Conservation (phyloP, 2,797 vertebrate species). For the Sebastes nivosus region DNA sequence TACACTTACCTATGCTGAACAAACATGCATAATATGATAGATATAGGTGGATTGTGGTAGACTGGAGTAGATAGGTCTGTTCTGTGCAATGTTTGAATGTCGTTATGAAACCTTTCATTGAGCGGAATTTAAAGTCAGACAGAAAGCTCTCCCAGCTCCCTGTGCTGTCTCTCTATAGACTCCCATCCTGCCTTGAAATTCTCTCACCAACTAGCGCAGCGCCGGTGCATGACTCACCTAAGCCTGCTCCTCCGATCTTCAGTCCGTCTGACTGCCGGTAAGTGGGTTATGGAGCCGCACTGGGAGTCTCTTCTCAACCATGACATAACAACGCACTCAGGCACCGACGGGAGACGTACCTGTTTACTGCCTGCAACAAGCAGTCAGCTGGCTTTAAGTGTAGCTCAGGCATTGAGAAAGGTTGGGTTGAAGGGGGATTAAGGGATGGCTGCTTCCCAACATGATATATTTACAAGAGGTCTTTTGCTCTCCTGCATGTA, state of each 20-base stretch:
- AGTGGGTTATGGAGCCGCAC: slow-evolving; percentile 52
- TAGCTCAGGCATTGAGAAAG: slow-evolving; percentile 27
- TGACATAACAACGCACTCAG: slow-evolving; percentile 62
- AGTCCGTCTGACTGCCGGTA: slow-evolving; percentile 39
- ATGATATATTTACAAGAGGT: slow-evolving; percentile 51
- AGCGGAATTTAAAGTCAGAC: slow-evolving; percentile 38
- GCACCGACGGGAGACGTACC: slow-evolving; percentile 39
- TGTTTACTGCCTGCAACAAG: slow-evolving; percentile 61
- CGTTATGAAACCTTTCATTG: slow-evolving; percentile 27
- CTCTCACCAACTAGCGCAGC: slow-evolving; percentile 41
- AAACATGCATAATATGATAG: neutral
- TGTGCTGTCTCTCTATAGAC: slow-evolving; percentile 19
- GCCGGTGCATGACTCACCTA: slow-evolving; percentile 62
- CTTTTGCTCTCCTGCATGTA: slow-evolving; percentile 48
- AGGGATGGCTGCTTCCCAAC: slow-evolving; percentile 15
- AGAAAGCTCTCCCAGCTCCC: slow-evolving; percentile 12
- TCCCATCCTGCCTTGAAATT: slow-evolving; percentile 37
- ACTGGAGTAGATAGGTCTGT: neutral
- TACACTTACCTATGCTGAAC: neutral
- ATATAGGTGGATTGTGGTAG: neutral
- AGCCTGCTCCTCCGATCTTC: slow-evolving; percentile 41
- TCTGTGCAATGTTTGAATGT: slow-evolving; percentile 3
- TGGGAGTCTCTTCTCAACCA: slow-evolving; percentile 54
- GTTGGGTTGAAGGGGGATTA: slow-evolving; percentile 41
- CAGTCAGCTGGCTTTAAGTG: slow-evolving; percentile 34